Conservation (phyloP, 2,113 vertebrate species). For the Myiozetetes cayanensis region DNA sequence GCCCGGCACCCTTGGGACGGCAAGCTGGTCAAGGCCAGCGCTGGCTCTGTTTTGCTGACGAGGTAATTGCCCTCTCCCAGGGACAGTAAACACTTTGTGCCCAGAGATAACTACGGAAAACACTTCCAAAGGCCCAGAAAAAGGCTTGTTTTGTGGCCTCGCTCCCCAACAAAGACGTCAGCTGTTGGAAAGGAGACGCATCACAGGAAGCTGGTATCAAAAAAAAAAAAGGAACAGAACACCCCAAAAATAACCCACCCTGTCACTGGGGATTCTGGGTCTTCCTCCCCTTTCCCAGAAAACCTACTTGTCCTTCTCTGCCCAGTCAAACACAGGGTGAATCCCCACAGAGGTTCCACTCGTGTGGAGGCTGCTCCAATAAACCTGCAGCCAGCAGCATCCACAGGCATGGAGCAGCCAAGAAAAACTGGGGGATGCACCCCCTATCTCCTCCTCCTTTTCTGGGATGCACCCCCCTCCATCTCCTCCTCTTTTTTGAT, state of each 20-base stretch:
- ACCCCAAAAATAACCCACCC: background rate
- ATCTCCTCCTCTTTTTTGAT: background rate
- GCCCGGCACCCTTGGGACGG: background rate
- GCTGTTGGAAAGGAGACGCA: rapidly evolving
- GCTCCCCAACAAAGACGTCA: rapidly evolving
- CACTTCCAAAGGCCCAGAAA: background rate
- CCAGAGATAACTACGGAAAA: background rate
- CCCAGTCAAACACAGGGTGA: rapidly evolving
- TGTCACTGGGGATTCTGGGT: rapidly evolving
- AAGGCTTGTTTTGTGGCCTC: background rate
- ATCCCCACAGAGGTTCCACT: background rate
- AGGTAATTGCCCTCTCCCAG: background rate
- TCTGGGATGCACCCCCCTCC: rapidly evolving
- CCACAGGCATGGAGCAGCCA: background rate
- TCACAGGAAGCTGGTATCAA: background rate
- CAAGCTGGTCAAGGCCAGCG: background rate
- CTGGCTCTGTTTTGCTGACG: background rate
- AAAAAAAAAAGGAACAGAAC: background rate
- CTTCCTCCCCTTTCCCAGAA: background rate
- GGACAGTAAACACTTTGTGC: background rate
- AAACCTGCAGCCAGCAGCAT: background rate
- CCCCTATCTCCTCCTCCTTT: background rate
- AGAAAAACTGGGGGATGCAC: background rate
- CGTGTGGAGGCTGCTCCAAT: background rate
- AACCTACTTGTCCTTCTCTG: background rate